Evolutionary conservation across 2,888 invertebrate genomes (phyloP), one percentile per base, ranked within the genome.

Genomic region (Julus scandinavius): DNA sequence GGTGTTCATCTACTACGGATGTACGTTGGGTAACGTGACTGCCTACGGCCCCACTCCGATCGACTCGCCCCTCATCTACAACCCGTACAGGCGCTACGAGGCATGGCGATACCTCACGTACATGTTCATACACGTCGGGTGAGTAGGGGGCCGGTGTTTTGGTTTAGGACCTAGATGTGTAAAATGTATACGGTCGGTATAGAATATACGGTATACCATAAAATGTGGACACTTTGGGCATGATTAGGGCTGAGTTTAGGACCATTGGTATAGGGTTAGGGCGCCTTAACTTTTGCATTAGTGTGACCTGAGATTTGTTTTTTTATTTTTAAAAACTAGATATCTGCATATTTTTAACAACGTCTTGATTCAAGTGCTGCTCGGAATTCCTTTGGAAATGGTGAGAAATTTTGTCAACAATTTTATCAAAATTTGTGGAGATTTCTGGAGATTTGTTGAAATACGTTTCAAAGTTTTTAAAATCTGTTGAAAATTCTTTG

Each of bases 101-200:
- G 96, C 95, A 0, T 99, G 99, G 99, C 94, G 99, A 91, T 99
- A 95, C 92, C 91, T 98, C 86, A 96, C 97, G 0, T 99, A 99
- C 92, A 98, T 98, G 97, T 95, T 99, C 92, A 97, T 99, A 41
- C 99, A 99, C 92, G 96, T 97, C 89, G 98, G 98, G 96, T 96
- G 92, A 4, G 95, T 54, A n/a, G n/a, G 11, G 6, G 20, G n/a
- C 2, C 5, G 2, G 63, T n/a, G 3, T 63, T n/a, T 63, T 6
- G 41, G 41, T n/a, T n/a, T n/a, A n/a, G n/a, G n/a, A n/a, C n/a
- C n/a, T n/a, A n/a, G n/a, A n/a, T n/a, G n/a, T n/a, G n/a, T n/a
- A n/a, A n/a, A n/a, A n/a, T n/a, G n/a, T n/a, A 54, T 54, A 13
- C 6, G 54, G 54, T 11, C 13, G 2, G 54, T 7, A 54, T 54